phyloP scores from a whole-genome alignment of 2,113 vertebrate species.

The Atherinomorus stipes region DNA sequence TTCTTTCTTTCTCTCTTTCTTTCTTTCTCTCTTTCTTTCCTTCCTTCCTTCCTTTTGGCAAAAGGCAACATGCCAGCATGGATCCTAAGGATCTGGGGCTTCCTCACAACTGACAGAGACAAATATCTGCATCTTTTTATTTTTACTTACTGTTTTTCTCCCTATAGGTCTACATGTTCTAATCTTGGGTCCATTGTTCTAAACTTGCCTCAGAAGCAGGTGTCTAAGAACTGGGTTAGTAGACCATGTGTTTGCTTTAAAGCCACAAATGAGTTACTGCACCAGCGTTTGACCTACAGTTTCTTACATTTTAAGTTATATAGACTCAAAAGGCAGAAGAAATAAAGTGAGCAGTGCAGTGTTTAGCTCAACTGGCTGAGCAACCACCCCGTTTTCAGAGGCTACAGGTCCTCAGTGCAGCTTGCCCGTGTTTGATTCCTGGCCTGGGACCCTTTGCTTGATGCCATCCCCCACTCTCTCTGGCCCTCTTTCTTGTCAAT shows the following conservation, averaged over 20 bases:
- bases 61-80: slow-evolving; percentile 53
- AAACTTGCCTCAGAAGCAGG: slow-evolving; percentile 56
- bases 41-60: too few relatives aligned
- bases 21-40: too few relatives aligned
- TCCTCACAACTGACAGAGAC: slow-evolving; percentile 76
- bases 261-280: slow-evolving; percentile 5
- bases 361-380: too few relatives aligned
- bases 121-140: slow-evolving; percentile 59
- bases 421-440: too few relatives aligned
- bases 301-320: not conserved
- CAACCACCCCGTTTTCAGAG: too few relatives aligned
- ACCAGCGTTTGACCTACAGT: slow-evolving; percentile 18
- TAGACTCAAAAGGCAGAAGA: too few relatives aligned
- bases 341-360: too few relatives aligned
- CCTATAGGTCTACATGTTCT: slow-evolving; percentile 27
- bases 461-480: too few relatives aligned
- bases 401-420: too few relatives aligned
- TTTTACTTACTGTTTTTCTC: slow-evolving; percentile 6
- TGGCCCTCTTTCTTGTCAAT: too few relatives aligned
- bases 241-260: slow-evolving; percentile 47
- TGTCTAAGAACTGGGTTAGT: slow-evolving; percentile 75
- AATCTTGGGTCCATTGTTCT: slow-evolving; percentile 71
- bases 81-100: slow-evolving; percentile 58
- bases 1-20: too few relatives aligned
- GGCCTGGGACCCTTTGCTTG: too few relatives aligned